Evolutionary conservation across 92 coral and sea anemone species (phyloP).

Genomic region (Bergia sp.): DNA sequence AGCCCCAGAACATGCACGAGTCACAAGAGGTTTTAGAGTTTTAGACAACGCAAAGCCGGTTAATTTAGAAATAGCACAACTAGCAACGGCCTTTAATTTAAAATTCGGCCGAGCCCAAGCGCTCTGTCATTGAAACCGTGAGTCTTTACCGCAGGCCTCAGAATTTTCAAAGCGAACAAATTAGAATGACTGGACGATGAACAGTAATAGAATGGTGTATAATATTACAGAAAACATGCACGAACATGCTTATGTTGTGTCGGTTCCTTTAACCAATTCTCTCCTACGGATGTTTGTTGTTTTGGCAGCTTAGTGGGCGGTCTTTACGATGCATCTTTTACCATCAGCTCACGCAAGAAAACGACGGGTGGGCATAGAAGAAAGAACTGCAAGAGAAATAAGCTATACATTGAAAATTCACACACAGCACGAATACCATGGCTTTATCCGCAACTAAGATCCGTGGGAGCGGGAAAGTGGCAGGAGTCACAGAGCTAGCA

Average conservation of each 20-base stretch:
- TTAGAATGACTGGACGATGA: no score
- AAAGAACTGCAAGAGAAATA: neutral
- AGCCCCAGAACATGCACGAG: no score
- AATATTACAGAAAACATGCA: neutral
- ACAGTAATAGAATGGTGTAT: neutral
- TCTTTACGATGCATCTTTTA: neutral
- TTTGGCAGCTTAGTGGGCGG: neutral
- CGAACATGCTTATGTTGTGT: neutral
- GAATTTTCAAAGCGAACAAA: neutral
- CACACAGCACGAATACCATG: neutral
- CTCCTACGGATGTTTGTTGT: neutral
- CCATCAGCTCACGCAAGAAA: neutral
- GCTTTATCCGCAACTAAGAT: neutral
- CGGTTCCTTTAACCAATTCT: neutral
- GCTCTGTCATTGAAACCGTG: no score
- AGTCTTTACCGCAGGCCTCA: no score
- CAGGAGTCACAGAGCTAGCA: neutral
- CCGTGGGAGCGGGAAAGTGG: neutral
- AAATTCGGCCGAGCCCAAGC: no score
- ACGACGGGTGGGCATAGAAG: constrained; percentile 1
- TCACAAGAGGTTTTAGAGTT: no score
- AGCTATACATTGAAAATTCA: neutral
- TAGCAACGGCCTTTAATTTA: no score
- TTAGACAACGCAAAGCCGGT: no score
- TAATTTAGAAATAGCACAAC: no score